phyloP scores from a whole-genome alignment of 2,113 vertebrate genomes.

The human region GRCh38 chr1:192990001-192990500 shows the following conservation, averaged over 20 bases:
- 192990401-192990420: background rate
- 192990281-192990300: background rate
- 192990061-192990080: background rate
- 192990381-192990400: background rate
- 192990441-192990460: constrained; percentile 1
- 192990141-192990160: background rate
- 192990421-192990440: background rate
- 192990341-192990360: background rate
- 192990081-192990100: background rate
- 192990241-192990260: background rate
- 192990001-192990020: background rate
- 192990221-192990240: background rate
- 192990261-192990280: background rate
- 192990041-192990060: background rate
- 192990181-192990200: background rate
- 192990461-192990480: background rate
- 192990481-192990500: background rate
- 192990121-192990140: background rate
- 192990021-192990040: no score
- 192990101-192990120: background rate
- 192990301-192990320: background rate
- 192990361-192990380: background rate
- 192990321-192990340: background rate
- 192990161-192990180: background rate
- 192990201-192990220: background rate